Base-by-base conservation (phyloP, 2,888 invertebrate genomes). In the Sisyra terminalis region DNA sequence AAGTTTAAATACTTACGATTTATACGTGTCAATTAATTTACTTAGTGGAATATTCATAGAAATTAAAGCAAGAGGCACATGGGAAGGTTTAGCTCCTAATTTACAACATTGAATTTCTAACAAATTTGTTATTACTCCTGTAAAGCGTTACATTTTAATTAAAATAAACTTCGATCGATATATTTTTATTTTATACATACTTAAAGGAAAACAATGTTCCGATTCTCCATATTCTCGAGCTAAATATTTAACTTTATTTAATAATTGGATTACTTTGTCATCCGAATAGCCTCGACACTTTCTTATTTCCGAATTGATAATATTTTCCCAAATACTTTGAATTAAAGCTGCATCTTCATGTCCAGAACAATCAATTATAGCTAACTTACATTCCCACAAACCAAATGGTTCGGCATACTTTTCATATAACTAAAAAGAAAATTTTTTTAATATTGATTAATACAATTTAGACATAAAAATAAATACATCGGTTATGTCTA, bases 281-380 rank as follows among this genome's bases (percentile, higher is more conserved):
- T 57, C 73, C 37, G 66, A 69, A 49, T 52, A 55, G 44, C 53
- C 67, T 45, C 49, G 58, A 45, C 66, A 60, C 35, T 65, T 58
- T 59, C 70, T 67, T 15, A 76, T 63, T 57, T 78, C 78, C 43
- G 65, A 61, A 42, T 70, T 64, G 45, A 84, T 69, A 44, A 97
- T 88, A 57, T 87, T 82, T 46, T 78, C 78, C 94, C 96, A 96
- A 42, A 94, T 82, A 44, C 79, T 80, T 62, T 93, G 88, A 36
- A 97, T 83, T 8, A 94, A 66, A 45, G 83, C 69, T 0, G 79
- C 74, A 59, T 97, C 94, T 52, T 84, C 82, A 61, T 93, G 87
- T 10, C 92, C 89, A 5, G 94, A 92, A 58, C 92, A 93, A 53
- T 93, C 86, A 38, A 97, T 78, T 48, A 98, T 93, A 5, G 90